Conservation (phyloP, 2,888 invertebrate genomes). For the Argynnis bischoffii region DNA sequence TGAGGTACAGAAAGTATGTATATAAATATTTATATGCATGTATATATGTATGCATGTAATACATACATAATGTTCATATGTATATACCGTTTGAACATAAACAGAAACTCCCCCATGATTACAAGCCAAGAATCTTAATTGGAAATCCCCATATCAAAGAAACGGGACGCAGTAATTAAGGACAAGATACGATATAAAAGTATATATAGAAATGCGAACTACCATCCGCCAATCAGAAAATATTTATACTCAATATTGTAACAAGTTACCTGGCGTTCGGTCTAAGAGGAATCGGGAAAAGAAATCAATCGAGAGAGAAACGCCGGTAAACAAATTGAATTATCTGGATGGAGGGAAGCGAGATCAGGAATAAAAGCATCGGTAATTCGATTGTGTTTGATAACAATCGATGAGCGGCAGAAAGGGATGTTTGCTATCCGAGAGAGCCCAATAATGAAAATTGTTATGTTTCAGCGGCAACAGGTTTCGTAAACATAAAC, state of each 20-base stretch:
- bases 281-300: constrained; percentile 46
- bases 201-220: constrained; percentile 12
- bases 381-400: constrained; percentile 78
- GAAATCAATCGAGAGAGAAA: constrained; percentile 74
- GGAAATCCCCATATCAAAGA: constrained; percentile 18
- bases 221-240: constrained; percentile 56
- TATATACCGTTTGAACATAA: background rate
- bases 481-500: constrained; percentile 50
- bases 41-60: background rate
- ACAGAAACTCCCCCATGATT: constrained; percentile 5
- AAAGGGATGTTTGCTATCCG: constrained; percentile 60
- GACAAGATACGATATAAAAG: constrained; percentile 24
- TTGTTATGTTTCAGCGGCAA: constrained; percentile 59
- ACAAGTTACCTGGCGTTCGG: constrained; percentile 55
- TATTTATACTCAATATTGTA: constrained; percentile 52
- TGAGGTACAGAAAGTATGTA: too few species aligned
- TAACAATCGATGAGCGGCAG: constrained; percentile 68
- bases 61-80: background rate
- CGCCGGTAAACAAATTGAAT: constrained; percentile 76
- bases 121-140: constrained; percentile 15
- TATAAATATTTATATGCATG: too few species aligned
- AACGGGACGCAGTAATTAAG: constrained; percentile 27
- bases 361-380: constrained; percentile 57
- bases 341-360: constrained; percentile 69
- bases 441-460: constrained; percentile 55